phyloP scores from a whole-genome alignment of 2,113 vertebrate species.

The Tricholaema leucomelas region DNA sequence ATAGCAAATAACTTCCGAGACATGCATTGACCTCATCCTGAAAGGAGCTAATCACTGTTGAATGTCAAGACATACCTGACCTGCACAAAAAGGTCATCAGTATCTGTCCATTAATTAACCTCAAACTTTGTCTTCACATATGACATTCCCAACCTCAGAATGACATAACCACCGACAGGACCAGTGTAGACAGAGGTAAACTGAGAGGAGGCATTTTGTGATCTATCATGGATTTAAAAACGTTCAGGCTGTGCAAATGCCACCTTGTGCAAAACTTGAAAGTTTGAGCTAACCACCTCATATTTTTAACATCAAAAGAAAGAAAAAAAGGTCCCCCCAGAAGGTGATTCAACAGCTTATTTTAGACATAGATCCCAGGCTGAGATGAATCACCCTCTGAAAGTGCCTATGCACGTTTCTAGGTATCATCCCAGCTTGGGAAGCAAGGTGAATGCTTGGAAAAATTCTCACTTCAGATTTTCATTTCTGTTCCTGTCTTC shows the following conservation, averaged over 20 bases:
- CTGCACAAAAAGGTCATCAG: background rate
- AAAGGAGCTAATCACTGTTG: background rate
- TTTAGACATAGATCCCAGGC: background rate
- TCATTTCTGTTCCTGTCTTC: background rate
- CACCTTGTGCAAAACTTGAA: background rate
- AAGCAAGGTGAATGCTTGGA: background rate
- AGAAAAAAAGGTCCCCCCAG: background rate
- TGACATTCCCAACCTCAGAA: background rate
- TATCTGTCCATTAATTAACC: background rate
- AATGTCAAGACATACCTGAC: background rate
- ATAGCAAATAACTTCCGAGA: background rate
- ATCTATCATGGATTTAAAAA: background rate
- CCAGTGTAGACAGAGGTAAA: background rate
- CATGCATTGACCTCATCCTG: background rate
- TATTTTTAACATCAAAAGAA: background rate
- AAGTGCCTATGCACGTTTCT: background rate
- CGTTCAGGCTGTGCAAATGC: background rate
- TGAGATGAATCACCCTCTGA: background rate
- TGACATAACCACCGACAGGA: background rate
- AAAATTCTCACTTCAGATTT: background rate
- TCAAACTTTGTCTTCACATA: background rate
- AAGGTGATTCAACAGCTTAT: background rate
- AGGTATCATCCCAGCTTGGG: background rate
- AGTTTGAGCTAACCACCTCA: background rate
- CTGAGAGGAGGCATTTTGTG: background rate